A percentile compares a stretch with the other conserved stretches of the same genome.
These are phyloP conservation scores for Uloborus diversus DNA, from an alignment of 1,140 invertebrate species.

Conservation along the genomic window DNA sequence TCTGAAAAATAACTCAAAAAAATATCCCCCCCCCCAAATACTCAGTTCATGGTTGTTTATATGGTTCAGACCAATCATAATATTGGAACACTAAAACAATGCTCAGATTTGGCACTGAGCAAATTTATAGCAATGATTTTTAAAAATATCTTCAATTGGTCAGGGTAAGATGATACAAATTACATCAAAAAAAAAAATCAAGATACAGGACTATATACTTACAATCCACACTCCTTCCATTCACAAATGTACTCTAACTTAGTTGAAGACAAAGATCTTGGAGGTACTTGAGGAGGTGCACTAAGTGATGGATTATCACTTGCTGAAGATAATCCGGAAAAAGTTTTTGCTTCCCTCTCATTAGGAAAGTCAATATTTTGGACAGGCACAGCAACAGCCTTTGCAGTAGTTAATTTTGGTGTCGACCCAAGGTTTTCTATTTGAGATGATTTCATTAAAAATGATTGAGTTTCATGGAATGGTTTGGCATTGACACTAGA, in stretches of 20 bases:
- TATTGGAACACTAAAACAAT: too few relatives aligned
- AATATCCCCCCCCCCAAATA: too few relatives aligned
- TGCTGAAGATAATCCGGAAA: conserved; percentile 38
- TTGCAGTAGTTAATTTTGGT: conserved; percentile 24
- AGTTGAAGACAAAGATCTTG: conserved; percentile 46
- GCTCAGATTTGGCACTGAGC: too few relatives aligned
- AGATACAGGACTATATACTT: conserved; percentile 60
- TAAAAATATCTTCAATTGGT: too few relatives aligned
- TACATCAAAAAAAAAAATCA: not conserved
- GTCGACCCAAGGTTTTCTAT: conserved; percentile 20
- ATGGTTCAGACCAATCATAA: too few relatives aligned
- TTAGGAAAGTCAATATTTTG: conserved; percentile 39
- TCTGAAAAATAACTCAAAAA: too few relatives aligned
- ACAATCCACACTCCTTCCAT: conserved; percentile 88
- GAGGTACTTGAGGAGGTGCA: conserved; percentile 49
- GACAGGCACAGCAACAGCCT: conserved; percentile 43
- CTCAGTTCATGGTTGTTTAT: too few relatives aligned
- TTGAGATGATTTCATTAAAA: conserved; percentile 34
- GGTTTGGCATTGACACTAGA: conserved; percentile 8
- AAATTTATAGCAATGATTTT: too few relatives aligned
- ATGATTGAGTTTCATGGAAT: conserved; percentile 33
- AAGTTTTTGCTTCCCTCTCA: conserved; percentile 46
- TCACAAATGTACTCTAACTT: conserved; percentile 79
- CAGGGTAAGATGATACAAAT: too few relatives aligned
- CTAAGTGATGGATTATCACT: conserved; percentile 46